Evolutionary conservation across 2,113 vertebrate genomes (phyloP), one percentile per base, ranked within the genome.

Genomic region (Cheirogaleus medius): DNA sequence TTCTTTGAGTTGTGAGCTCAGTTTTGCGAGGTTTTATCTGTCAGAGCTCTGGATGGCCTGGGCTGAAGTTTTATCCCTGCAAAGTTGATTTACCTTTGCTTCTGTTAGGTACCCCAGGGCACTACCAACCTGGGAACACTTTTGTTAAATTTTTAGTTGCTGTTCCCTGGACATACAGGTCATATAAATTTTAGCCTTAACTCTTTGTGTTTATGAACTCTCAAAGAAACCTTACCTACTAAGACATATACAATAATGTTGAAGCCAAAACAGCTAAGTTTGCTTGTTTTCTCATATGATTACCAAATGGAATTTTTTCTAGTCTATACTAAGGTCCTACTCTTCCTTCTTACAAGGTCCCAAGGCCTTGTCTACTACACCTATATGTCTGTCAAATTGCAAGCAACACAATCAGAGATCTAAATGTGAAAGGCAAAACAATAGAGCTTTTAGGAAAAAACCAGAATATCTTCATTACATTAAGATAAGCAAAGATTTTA

Each of bases 261-360:
- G 56, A 69, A 83, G 42, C 42, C 23, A 58, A 76, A 96, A 83
- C 4, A 69, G 37, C 18, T 84, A 83, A 60, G 37, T 71, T 58
- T 91, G 49, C 73, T 96, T 94, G 9, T 94, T 84, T 68, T 84
- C 63, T 64, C 86, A 69, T 39, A 77, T 88, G 77, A 47, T 84
- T 92, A 88, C 77, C 23, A 47, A 78, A 37, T 77, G 58, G 23
- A 69, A 39, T 23, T 54, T 77, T 77, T 64, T 71, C 37, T 68
- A 69, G 15, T 78, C 32, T 64, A 44, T 88, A 82, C 32, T 68
- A 84, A 88, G 21, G 17, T 66, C 32, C 47, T 95, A 58, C 10
- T 92, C 32, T 63, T 82, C 32, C 56, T 81, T 87, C 8, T 39
- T 76, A 92, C 13, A 88, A 56, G 71, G 17, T 15, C 37, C 68